phyloP scores from a whole-genome alignment of 2,113 vertebrate genomes.

The Poecile atricapillus region DNA sequence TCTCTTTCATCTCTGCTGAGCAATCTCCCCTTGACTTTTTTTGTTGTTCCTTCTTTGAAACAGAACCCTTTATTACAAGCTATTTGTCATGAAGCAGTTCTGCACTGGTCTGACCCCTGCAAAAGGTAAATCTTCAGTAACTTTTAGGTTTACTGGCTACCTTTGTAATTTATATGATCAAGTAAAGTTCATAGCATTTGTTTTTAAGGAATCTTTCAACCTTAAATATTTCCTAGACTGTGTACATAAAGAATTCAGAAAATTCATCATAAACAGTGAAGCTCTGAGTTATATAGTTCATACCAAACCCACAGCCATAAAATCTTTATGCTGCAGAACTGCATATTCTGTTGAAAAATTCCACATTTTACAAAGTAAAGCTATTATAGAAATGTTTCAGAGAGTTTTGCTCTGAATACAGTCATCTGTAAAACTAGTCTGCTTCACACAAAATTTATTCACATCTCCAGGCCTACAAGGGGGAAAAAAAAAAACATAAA shows the following conservation, averaged over 20 bases:
- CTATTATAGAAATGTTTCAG: neutral
- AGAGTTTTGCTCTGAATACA: constrained; percentile 4
- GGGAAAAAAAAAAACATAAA: neutral
- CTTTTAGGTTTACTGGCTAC: neutral
- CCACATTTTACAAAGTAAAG: neutral
- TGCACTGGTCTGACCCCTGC: neutral
- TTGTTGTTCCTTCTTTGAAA: neutral
- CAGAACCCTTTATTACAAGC: neutral
- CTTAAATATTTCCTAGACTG: neutral
- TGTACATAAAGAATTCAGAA: neutral
- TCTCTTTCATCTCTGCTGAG: neutral
- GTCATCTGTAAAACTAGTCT: neutral
- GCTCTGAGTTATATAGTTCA: neutral
- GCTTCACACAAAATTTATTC: neutral
- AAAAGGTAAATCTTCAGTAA: neutral
- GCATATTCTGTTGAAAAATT: neutral
- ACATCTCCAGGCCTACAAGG: neutral
- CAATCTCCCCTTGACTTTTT: neutral
- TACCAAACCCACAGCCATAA: neutral
- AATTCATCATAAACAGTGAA: neutral
- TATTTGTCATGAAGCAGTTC: neutral
- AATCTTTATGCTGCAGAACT: neutral
- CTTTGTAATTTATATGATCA: neutral
- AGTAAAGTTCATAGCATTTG: neutral
- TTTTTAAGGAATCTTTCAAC: neutral